Evolutionary conservation across 1,140 invertebrate genomes (phyloP).

Genomic region (Nephila pilipes): DNA sequence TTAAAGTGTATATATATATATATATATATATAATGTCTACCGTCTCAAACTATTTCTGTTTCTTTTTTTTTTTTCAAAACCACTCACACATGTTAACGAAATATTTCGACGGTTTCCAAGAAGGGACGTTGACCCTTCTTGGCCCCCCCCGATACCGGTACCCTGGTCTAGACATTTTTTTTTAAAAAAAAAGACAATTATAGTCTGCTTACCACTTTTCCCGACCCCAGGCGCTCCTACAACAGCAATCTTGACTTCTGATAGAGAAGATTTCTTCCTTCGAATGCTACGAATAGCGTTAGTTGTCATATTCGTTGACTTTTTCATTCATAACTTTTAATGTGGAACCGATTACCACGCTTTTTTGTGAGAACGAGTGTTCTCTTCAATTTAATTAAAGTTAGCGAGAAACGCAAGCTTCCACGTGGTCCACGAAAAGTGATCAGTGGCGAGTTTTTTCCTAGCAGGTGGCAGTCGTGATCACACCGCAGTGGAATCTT

Average conservation of each 20-base stretch:
- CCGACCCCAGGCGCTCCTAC: slow-evolving; percentile 92
- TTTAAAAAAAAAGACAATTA: not conserved
- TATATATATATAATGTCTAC: no score
- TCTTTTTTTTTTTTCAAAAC: not conserved
- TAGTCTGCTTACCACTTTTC: slow-evolving; percentile 87
- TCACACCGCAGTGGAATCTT: not conserved
- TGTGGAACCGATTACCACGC: not conserved
- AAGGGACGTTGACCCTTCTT: not conserved
- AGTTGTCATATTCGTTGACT: slow-evolving; percentile 57
- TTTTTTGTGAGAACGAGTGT: not conserved
- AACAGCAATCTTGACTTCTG: slow-evolving; percentile 93
- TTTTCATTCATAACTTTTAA: not conserved
- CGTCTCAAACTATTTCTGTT: no score
- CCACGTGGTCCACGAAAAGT: slow-evolving; percentile 13
- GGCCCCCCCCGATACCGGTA: not conserved
- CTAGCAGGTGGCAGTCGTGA: not conserved
- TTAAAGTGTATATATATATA: no score
- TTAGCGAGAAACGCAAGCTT: not conserved
- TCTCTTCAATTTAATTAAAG: not conserved
- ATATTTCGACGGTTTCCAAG: not conserved
- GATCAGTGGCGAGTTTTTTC: not conserved
- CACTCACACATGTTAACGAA: not conserved
- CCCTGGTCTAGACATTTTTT: not conserved
- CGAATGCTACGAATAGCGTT: slow-evolving; percentile 75
- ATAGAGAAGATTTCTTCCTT: slow-evolving; percentile 92